Conservation (phyloP, 35 echinoderm and acorn worm species). For the Diadema setosum region DNA sequence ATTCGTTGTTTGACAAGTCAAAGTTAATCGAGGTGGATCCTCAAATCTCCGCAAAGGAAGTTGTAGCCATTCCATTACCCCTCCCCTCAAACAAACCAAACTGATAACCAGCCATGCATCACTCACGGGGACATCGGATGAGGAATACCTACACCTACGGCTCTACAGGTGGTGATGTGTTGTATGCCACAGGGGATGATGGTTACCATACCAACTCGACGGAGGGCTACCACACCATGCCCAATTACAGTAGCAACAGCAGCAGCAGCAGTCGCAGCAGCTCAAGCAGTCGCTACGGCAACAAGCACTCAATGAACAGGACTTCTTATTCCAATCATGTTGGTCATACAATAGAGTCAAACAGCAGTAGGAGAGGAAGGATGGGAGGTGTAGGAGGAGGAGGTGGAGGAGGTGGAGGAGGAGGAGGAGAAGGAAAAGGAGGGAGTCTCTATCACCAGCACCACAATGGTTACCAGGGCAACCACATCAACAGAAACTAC, state of each 20-base stretch:
- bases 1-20: no score
- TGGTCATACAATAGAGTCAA: neutral
- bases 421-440: neutral
- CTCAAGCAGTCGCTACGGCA: neutral
- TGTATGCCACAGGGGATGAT: neutral
- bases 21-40: no score
- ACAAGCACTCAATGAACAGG: neutral
- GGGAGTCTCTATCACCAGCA: neutral
- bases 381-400: neutral
- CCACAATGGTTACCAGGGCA: neutral
- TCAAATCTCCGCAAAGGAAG: no score
- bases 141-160: neutral
- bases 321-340: no score
- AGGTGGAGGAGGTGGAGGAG: neutral
- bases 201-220: neutral
- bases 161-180: neutral
- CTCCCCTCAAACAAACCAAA: no score
- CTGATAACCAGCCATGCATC: no score
- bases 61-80: no score
- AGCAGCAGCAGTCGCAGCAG: neutral
- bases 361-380: neutral
- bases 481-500: neutral
- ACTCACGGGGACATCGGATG: neutral
- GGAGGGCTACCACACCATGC: neutral
- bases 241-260: neutral